Evolutionary conservation across 1,140 invertebrate genomes (phyloP).

Genomic region (Ips nitidus): DNA sequence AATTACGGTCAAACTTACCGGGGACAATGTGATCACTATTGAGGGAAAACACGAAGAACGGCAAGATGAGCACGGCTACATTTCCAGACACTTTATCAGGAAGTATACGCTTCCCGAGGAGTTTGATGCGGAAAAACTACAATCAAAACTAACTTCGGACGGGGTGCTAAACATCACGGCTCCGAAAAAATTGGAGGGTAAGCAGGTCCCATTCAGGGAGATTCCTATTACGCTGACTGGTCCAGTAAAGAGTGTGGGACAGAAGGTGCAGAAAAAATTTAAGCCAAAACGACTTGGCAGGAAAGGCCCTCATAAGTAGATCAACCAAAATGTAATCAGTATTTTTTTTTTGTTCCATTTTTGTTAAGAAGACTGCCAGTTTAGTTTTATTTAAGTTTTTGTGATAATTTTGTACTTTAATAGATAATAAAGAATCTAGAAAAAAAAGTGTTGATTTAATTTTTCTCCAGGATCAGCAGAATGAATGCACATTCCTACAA

Average conservation of each 20-base stretch:
- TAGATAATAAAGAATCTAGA: too few relatives aligned
- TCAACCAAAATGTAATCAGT: too few relatives aligned
- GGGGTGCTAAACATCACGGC: conserved; percentile 70
- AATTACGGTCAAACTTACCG: conserved; percentile 1
- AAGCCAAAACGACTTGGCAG: conserved; percentile 1
- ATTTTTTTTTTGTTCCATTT: neutral
- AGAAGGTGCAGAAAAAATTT: neutral
- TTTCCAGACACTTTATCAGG: conserved; percentile 64
- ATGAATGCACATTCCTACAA: too few relatives aligned
- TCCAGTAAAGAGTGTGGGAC: neutral
- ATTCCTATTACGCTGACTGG: conserved; percentile 2
- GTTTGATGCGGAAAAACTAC: conserved; percentile 63
- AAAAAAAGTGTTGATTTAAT: too few relatives aligned
- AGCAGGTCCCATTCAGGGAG: neutral
- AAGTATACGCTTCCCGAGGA: conserved; percentile 69
- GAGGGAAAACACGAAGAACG: conserved; percentile 1
- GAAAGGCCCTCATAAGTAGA: neutral
- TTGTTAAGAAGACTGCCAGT: too few relatives aligned
- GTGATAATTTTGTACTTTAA: too few relatives aligned
- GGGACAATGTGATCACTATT: conserved; percentile 2
- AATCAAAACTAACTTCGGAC: conserved; percentile 70
- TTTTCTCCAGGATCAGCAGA: too few relatives aligned
- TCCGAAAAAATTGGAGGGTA: conserved; percentile 48
- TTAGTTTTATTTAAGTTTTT: too few relatives aligned
- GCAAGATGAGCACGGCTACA: conserved; percentile 7